These are phyloP conservation scores for Cassiopea andromeda DNA, from an alignment of 30 jellyfish, hydroid and myxozoan species.

Conservation along the genomic window DNA sequence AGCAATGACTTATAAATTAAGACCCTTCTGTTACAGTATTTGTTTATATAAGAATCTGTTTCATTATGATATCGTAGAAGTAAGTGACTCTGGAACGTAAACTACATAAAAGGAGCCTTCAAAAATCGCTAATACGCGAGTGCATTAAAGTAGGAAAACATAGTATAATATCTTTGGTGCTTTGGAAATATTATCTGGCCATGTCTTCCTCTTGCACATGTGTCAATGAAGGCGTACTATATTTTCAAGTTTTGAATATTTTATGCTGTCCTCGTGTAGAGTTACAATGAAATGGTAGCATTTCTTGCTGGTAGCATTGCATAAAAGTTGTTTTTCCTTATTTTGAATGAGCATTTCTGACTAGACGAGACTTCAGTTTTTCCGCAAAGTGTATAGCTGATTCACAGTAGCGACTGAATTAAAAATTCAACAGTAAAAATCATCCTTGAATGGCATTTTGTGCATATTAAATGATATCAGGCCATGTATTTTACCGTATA, in stretches of 20 bases:
- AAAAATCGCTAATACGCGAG: background rate
- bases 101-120: background rate
- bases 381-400: background rate
- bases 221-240: too few relatives aligned
- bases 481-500: conserved; percentile 6
- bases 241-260: too few relatives aligned
- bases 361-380: background rate
- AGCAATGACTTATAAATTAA: too few relatives aligned
- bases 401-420: background rate
- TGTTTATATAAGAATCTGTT: too few relatives aligned
- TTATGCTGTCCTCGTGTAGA: too few relatives aligned
- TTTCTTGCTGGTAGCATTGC: background rate
- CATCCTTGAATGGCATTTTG: background rate
- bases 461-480: conserved; percentile 30
- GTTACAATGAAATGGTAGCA: background rate
- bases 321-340: background rate
- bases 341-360: background rate
- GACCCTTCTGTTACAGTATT: too few relatives aligned
- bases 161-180: too few relatives aligned
- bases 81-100: too few relatives aligned
- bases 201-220: too few relatives aligned
- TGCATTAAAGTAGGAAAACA: too few relatives aligned
- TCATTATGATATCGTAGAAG: too few relatives aligned
- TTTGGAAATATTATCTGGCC: too few relatives aligned
- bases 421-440: conserved; percentile 22